Conservation (phyloP, 2,888 invertebrate genomes). For the Incurvaria masculella region DNA sequence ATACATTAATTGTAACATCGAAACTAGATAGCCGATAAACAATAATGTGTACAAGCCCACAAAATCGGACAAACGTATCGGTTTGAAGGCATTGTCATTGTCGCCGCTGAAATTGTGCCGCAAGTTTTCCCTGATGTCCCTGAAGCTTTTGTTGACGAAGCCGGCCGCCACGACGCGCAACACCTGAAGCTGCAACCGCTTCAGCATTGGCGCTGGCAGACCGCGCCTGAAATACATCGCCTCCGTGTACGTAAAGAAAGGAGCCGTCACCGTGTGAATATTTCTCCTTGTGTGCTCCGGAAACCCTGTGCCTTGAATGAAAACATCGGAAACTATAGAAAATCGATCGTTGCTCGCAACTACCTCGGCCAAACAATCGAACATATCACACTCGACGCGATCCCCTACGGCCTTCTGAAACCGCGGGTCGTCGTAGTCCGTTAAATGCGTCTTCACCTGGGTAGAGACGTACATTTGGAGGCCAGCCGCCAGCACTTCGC, state of each 20-base stretch:
- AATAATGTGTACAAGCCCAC: background rate
- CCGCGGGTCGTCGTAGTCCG: background rate
- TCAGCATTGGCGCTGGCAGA: background rate
- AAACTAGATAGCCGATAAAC: background rate
- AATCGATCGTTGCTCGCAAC: background rate
- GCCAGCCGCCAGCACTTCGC: background rate
- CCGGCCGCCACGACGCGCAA: background rate
- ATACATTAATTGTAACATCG: background rate
- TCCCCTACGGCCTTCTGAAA: background rate
- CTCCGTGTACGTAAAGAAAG: background rate
- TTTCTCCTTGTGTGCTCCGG: background rate
- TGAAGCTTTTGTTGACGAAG: background rate
- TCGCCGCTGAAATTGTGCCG: background rate
- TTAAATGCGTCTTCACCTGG: background rate
- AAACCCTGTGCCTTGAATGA: background rate
- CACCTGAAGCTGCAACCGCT: background rate
- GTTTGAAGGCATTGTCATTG: background rate
- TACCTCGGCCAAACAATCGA: background rate
- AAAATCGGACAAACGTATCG: too few species aligned
- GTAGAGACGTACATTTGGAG: background rate
- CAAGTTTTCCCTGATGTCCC: background rate
- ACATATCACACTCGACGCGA: background rate
- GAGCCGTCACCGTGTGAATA: background rate
- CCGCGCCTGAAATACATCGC: background rate
- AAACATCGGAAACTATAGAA: background rate